phyloP scores from a whole-genome alignment of 2,797 vertebrate genomes.

The Arrhamphus sclerolepis region DNA sequence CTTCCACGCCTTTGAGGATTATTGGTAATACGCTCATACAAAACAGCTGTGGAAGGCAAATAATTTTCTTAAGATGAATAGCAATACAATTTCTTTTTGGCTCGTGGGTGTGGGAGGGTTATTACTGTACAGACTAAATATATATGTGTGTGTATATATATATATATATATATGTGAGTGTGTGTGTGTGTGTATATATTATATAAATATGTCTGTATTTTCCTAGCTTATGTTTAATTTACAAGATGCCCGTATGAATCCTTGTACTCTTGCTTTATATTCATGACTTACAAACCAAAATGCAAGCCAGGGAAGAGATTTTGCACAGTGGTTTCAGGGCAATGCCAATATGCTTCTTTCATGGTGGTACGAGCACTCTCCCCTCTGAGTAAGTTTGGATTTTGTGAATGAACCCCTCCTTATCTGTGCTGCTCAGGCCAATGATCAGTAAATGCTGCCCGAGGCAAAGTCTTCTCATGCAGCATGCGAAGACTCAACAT shows the following conservation, averaged over 20 bases:
- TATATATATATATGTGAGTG: no score
- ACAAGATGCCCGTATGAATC: slow-evolving; percentile 59
- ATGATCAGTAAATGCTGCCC: slow-evolving; percentile 67
- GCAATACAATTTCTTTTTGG: slow-evolving; percentile 50
- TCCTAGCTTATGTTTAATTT: slow-evolving; percentile 63
- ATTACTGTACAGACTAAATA: slow-evolving; percentile 51
- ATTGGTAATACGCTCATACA: slow-evolving; percentile 53
- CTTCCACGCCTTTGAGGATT: slow-evolving; percentile 53
- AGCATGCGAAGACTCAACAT: slow-evolving; percentile 49
- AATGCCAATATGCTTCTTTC: slow-evolving; percentile 35
- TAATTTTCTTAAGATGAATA: slow-evolving; percentile 72
- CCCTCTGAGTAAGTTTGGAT: slow-evolving; percentile 44
- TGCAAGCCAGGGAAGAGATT: slow-evolving; percentile 33
- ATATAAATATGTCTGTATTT: slow-evolving; percentile 29
- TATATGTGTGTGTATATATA: neutral
- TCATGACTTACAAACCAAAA: slow-evolving; percentile 46
- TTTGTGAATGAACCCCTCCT: slow-evolving; percentile 71
- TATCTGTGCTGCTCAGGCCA: slow-evolving; percentile 60
- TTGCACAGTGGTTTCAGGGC: slow-evolving; percentile 37
- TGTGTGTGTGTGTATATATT: no score
- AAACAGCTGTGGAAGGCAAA: slow-evolving; percentile 61
- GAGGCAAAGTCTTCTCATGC: slow-evolving; percentile 52
- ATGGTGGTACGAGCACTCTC: slow-evolving; percentile 39
- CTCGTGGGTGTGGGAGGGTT: slow-evolving; percentile 4
- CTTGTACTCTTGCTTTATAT: slow-evolving; percentile 59